Evolutionary conservation across 2,888 invertebrate genomes (phyloP).

Genomic region (Elegia similella): DNA sequence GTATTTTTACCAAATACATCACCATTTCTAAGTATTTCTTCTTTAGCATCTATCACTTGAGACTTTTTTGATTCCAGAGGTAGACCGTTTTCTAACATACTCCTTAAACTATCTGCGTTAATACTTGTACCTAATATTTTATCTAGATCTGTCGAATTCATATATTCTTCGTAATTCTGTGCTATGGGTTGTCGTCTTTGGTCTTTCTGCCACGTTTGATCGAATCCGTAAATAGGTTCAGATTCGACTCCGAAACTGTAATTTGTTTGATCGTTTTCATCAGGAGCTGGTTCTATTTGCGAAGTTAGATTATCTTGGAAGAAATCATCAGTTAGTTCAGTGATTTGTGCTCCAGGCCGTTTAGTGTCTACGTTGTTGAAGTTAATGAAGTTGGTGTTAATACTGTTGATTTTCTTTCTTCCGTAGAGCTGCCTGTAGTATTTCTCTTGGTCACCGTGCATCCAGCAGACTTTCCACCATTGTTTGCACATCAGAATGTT

Average conservation of each 20-base stretch:
- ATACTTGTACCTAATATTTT: constrained; percentile 56
- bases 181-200: constrained; percentile 77
- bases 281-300: constrained; percentile 67
- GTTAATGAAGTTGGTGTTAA: constrained; percentile 58
- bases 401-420: constrained; percentile 70
- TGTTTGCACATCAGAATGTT: constrained; percentile 92
- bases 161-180: constrained; percentile 64
- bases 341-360: constrained; percentile 74
- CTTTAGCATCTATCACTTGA: constrained; percentile 62
- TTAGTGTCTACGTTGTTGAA: constrained; percentile 60
- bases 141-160: constrained; percentile 63
- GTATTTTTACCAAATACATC: constrained; percentile 66
- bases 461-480: constrained; percentile 95
- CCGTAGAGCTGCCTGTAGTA: constrained; percentile 92
- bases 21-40: constrained; percentile 63
- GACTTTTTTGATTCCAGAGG: constrained; percentile 51
- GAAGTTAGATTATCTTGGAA: constrained; percentile 57
- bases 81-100: constrained; percentile 70
- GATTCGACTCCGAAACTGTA: constrained; percentile 53
- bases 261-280: constrained; percentile 39
- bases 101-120: constrained; percentile 63
- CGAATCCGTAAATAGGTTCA: constrained; percentile 67
- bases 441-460: constrained; percentile 92
- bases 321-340: constrained; percentile 75
- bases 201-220: constrained; percentile 73